Evolutionary conservation across 2,888 invertebrate genomes (phyloP).

Genomic region (Sericinus montela): DNA sequence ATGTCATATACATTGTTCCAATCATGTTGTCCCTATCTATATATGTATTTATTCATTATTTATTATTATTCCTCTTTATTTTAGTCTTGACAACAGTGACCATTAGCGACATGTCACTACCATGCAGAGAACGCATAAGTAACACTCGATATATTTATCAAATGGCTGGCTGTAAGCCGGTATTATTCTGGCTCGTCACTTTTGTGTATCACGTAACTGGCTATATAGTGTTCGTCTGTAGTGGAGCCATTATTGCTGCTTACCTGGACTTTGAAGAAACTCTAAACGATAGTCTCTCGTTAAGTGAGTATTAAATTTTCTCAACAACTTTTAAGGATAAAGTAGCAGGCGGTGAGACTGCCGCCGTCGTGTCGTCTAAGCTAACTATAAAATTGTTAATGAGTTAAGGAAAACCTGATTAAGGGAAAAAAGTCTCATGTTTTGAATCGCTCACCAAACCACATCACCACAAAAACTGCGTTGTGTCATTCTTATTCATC

Average conservation of each 20-base stretch:
- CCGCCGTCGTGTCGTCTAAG: too few species aligned
- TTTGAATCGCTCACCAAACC: too few species aligned
- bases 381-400: too few species aligned
- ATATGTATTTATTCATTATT: too few species aligned
- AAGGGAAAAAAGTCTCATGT: too few species aligned
- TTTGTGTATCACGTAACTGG: slow-evolving; percentile 74
- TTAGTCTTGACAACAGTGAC: slow-evolving; percentile 45
- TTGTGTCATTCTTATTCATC: too few species aligned
- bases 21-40: too few species aligned
- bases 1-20: too few species aligned
- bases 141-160: slow-evolving; percentile 81
- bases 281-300: slow-evolving; percentile 11
- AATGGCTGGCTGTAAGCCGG: slow-evolving; percentile 78
- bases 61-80: not conserved
- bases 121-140: slow-evolving; percentile 77
- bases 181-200: slow-evolving; percentile 79
- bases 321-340: too few species aligned
- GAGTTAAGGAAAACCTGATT: too few species aligned
- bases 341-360: too few species aligned
- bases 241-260: slow-evolving; percentile 21
- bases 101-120: slow-evolving; percentile 76
- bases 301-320: slow-evolving; percentile 7
- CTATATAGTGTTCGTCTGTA: slow-evolving; percentile 29
- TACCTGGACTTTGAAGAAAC: slow-evolving; percentile 24
- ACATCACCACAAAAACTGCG: too few species aligned